Conservation (phyloP, 1,140 invertebrate species). For the Globodera ellingtonae region DNA sequence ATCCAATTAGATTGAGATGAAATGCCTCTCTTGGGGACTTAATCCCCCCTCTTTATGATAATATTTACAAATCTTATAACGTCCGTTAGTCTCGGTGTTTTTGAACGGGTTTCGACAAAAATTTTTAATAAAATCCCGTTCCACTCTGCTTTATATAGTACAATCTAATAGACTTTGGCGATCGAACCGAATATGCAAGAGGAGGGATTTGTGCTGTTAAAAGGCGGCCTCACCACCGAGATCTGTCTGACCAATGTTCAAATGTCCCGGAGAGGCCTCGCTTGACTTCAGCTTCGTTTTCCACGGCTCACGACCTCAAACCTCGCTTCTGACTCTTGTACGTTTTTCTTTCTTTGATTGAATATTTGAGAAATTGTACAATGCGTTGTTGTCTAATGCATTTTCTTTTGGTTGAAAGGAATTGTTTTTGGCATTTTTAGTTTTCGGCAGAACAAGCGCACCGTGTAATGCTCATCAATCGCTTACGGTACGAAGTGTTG, state of each 20-base stretch:
- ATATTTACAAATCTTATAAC: background rate
- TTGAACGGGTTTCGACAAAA: background rate
- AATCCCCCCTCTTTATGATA: background rate
- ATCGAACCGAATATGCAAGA: constrained; percentile 35
- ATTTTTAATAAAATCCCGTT: too few species aligned
- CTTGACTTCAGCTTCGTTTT: constrained; percentile 45
- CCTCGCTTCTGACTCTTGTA: constrained; percentile 4
- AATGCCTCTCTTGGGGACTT: too few species aligned
- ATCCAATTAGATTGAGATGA: too few species aligned
- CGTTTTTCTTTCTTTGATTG: too few species aligned
- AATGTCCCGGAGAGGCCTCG: constrained; percentile 24
- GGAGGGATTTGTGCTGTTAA: constrained; percentile 16
- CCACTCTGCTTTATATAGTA: background rate
- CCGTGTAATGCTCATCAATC: constrained; percentile 30
- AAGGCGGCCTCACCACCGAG: constrained; percentile 29
- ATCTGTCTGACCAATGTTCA: constrained; percentile 41
- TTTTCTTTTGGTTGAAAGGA: constrained; percentile 9
- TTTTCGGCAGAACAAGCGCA: constrained; percentile 35
- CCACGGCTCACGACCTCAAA: constrained; percentile 35
- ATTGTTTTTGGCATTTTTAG: constrained; percentile 27
- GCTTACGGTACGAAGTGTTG: constrained; percentile 44
- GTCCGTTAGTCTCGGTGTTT: constrained; percentile 16
- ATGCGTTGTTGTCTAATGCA: background rate
- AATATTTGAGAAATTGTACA: too few species aligned
- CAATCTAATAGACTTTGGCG: constrained; percentile 19